Conservation (phyloP, 2,888 invertebrate genomes). For the Cheilosia pagana region DNA sequence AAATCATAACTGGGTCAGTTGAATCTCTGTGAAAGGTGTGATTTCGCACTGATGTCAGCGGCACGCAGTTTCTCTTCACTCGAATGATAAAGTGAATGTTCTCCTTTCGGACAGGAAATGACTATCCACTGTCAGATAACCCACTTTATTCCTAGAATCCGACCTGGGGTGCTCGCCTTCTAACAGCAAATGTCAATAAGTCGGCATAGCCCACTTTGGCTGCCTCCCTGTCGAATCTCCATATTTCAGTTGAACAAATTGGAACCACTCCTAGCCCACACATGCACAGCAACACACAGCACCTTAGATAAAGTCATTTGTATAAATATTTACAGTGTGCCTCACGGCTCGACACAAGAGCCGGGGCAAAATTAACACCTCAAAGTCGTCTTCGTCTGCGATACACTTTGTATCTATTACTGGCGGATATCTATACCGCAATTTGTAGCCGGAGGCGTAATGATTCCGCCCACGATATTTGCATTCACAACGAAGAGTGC, state of each 20-base stretch:
- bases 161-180: slow-evolving; percentile 4
- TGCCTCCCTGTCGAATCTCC: slow-evolving; percentile 48
- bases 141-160: slow-evolving; percentile 15
- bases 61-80: slow-evolving; percentile 7
- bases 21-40: slow-evolving; percentile 28
- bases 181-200: slow-evolving; percentile 7
- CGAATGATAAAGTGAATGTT: neutral
- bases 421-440: neutral
- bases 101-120: neutral
- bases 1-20: slow-evolving; percentile 41
- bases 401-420: slow-evolving; percentile 51
- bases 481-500: slow-evolving; percentile 56
- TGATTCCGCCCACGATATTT: slow-evolving; percentile 65
- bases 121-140: too few species aligned
- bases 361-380: slow-evolving; percentile 55
- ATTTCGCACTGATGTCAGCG: slow-evolving; percentile 24
- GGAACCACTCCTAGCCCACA: slow-evolving; percentile 61
- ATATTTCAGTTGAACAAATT: slow-evolving; percentile 63
- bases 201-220: slow-evolving; percentile 25
- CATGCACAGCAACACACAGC: neutral
- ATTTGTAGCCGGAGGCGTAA: slow-evolving; percentile 5
- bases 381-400: slow-evolving; percentile 52
- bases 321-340: slow-evolving; percentile 63
- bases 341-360: slow-evolving; percentile 21
- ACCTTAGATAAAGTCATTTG: slow-evolving; percentile 62